A percentile compares a stretch with the other conserved stretches of the same genome.
These are phyloP conservation scores for Tanytarsus gracilentus DNA, from an alignment of 2,888 invertebrate genomes.

Conservation along the genomic window DNA sequence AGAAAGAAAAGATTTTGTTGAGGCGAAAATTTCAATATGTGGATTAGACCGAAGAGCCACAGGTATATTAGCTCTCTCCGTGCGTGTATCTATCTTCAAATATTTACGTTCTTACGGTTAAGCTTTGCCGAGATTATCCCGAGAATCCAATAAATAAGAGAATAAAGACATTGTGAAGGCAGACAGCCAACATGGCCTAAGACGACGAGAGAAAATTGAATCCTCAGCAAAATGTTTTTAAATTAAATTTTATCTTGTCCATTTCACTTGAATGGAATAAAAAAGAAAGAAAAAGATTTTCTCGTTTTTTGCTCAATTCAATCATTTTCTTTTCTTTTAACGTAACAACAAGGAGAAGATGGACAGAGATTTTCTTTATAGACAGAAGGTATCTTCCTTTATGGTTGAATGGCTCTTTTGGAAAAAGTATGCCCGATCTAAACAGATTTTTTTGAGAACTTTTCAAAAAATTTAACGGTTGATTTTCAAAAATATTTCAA, in stretches of 20 bases:
- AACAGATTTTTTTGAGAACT: too few species aligned
- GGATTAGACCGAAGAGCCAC: conserved; percentile 11
- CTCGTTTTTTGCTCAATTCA: conserved; percentile 12
- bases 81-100: conserved; percentile 22
- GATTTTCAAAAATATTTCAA: too few species aligned
- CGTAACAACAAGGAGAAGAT: background rate
- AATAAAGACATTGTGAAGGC: conserved; percentile 1
- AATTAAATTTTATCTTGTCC: conserved; percentile 28
- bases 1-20: too few species aligned
- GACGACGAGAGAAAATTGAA: conserved; percentile 10
- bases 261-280: conserved; percentile 6
- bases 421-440: too few species aligned
- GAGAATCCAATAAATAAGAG: conserved; percentile 28
- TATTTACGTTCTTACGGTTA: conserved; percentile 18
- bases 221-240: conserved; percentile 18
- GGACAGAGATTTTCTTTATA: too few species aligned
- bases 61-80: conserved; percentile 26
- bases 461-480: too few species aligned
- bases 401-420: too few species aligned
- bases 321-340: conserved; percentile 4
- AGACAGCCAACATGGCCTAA: background rate
- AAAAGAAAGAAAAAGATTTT: background rate
- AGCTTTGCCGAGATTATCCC: conserved; percentile 25
- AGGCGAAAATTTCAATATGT: background rate
- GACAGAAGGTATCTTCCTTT: too few species aligned